Evolutionary conservation across 2,113 vertebrate genomes (phyloP), one percentile per base, ranked within the genome.

Genomic region (Fulica atra): DNA sequence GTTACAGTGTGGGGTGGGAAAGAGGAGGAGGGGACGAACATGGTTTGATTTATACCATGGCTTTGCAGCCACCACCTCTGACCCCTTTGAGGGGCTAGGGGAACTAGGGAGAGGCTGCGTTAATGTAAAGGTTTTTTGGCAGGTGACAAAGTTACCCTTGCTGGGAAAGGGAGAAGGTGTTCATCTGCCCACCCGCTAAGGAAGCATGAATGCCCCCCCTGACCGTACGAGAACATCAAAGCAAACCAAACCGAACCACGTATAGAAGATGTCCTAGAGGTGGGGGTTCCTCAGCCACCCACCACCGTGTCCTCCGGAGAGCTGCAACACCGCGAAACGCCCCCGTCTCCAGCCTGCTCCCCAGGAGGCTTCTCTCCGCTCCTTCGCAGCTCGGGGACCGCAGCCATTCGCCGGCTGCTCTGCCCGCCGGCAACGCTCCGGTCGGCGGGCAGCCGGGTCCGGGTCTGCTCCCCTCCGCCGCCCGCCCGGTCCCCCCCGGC

Each of bases 231-330:
- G 25, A 81, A 9, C 7, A 19, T 64, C 16, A 33, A 78, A 18
- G 1, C 63, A 20, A 38, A 14, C 6, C 13, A 19, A 17, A 33
- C 9, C 1, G 44, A 33, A 11, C 3, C 23, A 0, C 2, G 1
- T 6, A 25, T 5, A 5, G 64, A 17, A 3, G 16, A 4, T 13
- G 44, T 44, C 48, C 68, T 19, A 8, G 46, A 26, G 53, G 15
- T 4, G 21, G 14, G 35, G 35, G 19, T 4, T 44, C 40, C 33
- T 10, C 28, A 9, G 33, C 2, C 13, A 16, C 2, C n/a, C 44
- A 26, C 72, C 20, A 7, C 4, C 53, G 5, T 1, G 21, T 7
- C 36, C 68, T 25, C 21, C 3, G 36, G 9, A 64, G 31, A 16
- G 68, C 38, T 7, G 13, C 2, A 18, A 21, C 3, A 25, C 68